Conservation (phyloP, 2,888 invertebrate genomes). For the Oscheius onirici region DNA sequence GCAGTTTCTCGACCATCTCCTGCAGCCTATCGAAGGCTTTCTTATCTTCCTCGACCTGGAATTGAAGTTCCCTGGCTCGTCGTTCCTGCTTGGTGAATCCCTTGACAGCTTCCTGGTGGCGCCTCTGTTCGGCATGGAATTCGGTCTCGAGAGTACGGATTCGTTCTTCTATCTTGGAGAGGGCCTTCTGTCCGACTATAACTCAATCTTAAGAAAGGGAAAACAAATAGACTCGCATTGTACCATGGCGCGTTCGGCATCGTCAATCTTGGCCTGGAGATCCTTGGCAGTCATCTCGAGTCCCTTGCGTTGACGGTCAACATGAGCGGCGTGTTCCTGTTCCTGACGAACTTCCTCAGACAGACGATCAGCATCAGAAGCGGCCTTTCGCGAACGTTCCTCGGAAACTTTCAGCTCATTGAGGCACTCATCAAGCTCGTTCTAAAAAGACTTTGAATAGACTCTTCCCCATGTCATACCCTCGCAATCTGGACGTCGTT, state of each 20-base stretch:
- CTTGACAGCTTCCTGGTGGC: slow-evolving; percentile 80
- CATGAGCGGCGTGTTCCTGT: slow-evolving; percentile 96
- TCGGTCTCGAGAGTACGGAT: slow-evolving; percentile 87
- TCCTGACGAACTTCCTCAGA: slow-evolving; percentile 86
- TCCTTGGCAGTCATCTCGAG: slow-evolving; percentile 98
- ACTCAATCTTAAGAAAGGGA: not conserved
- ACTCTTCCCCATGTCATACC: slow-evolving; percentile 41
- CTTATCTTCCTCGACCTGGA: slow-evolving; percentile 74
- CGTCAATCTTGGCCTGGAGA: slow-evolving; percentile 93
- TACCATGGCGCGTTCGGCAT: slow-evolving; percentile 84
- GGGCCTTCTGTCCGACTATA: slow-evolving; percentile 93
- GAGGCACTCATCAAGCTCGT: slow-evolving; percentile 96
- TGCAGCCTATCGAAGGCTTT: slow-evolving; percentile 74
- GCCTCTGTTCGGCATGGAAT: slow-evolving; percentile 95
- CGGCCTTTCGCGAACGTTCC: slow-evolving; percentile 87
- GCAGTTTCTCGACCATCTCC: slow-evolving; percentile 75
- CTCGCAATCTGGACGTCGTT: slow-evolving; percentile 68
- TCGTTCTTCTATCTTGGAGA: slow-evolving; percentile 93
- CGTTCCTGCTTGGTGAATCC: slow-evolving; percentile 75
- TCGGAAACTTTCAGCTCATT: slow-evolving; percentile 98
- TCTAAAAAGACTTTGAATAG: slow-evolving; percentile 73
- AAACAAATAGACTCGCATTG: slow-evolving; percentile 79
- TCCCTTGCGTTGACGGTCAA: slow-evolving; percentile 91
- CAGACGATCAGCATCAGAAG: slow-evolving; percentile 96
- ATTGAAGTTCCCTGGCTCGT: slow-evolving; percentile 74